Evolutionary conservation across 37 sponge, comb jelly and placozoan species (phyloP).

Genomic region (Lycopodina hypogea): DNA sequence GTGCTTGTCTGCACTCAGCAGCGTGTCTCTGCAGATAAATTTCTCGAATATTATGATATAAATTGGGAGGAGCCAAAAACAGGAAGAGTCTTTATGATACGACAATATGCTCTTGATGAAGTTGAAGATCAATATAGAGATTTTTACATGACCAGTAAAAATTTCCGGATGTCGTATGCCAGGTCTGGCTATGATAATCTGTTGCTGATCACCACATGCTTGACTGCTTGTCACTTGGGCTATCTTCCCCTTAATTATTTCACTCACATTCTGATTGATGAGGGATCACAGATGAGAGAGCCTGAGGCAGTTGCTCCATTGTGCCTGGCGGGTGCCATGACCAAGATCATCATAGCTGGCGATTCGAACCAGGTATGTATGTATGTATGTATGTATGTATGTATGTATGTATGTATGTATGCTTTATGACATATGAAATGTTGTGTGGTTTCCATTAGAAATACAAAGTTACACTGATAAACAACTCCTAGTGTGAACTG

Average conservation of each 20-base stretch:
- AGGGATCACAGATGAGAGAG: constrained; percentile 62
- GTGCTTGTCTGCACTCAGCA: constrained; percentile 46
- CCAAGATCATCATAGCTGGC: constrained; percentile 64
- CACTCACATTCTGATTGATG: constrained; percentile 71
- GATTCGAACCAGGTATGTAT: constrained; percentile 56
- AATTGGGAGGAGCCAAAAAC: not conserved
- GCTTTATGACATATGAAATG: too few relatives aligned
- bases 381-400: not conserved
- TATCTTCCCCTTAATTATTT: constrained; percentile 31
- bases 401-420: not conserved
- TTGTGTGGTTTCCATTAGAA: too few relatives aligned
- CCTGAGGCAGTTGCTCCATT: constrained; percentile 56
- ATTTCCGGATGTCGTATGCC: not conserved
- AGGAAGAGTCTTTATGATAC: not conserved
- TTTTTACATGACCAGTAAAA: not conserved
- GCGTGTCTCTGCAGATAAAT: constrained; percentile 43
- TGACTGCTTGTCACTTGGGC: not conserved
- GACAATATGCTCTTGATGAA: not conserved
- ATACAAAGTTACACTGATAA: too few relatives aligned
- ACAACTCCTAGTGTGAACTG: too few relatives aligned
- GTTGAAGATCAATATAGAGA: not conserved
- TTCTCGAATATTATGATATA: constrained; percentile 11
- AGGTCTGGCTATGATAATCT: not conserved
- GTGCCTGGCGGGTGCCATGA: constrained; percentile 23
- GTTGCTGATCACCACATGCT: constrained; percentile 30